These are phyloP conservation scores for Cyprinella venusta DNA, from an alignment of 2,797 vertebrate genomes.

Conservation along the genomic window DNA sequence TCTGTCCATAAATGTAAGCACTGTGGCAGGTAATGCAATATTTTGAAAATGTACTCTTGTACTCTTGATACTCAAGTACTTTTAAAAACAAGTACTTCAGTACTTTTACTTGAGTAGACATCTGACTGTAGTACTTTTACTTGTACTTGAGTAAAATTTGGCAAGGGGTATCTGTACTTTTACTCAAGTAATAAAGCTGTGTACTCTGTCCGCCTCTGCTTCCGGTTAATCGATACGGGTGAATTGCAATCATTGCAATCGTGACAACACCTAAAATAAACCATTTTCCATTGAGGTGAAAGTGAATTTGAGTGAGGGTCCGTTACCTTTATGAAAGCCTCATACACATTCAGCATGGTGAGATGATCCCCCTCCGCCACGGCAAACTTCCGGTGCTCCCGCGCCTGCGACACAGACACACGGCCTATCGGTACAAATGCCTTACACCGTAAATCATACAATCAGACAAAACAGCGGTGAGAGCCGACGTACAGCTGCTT, in stretches of 20 bases:
- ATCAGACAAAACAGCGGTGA: neutral
- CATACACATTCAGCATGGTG: slow-evolving; percentile 98
- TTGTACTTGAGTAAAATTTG: no score
- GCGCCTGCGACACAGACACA: slow-evolving; percentile 77
- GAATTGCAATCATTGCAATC: neutral
- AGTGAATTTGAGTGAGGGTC: neutral
- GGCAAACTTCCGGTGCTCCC: slow-evolving; percentile 95
- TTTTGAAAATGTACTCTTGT: no score
- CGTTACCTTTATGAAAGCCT: slow-evolving; percentile 94
- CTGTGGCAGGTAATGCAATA: no score
- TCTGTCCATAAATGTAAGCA: no score
- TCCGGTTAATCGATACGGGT: neutral
- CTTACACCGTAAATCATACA: neutral
- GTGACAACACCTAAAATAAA: neutral
- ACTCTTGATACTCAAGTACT: no score
- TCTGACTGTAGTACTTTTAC: no score
- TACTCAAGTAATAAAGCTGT: no score
- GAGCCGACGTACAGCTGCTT: slow-evolving; percentile 84
- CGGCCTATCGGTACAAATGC: neutral
- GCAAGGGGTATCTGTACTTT: no score
- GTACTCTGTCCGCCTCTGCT: no score
- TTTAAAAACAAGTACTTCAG: no score
- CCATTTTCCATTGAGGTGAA: neutral
- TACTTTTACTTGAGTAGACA: no score
- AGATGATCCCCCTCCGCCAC: slow-evolving; percentile 98